These are phyloP conservation scores for Parascotia fuliginaria DNA, from an alignment of 2,888 invertebrate species.

Conservation along the genomic window DNA sequence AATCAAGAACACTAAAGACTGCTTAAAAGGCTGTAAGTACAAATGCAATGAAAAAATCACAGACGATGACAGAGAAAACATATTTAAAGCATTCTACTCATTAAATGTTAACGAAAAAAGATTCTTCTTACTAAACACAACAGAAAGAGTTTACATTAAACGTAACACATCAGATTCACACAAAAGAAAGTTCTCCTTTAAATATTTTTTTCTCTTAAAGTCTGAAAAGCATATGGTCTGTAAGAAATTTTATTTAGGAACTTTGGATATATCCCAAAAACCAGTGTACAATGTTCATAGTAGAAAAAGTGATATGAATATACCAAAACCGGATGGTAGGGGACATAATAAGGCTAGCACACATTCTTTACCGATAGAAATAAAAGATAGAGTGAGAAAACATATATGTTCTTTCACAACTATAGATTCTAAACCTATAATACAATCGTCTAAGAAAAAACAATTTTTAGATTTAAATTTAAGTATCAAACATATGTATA, in stretches of 20 bases:
- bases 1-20: slow-evolving; percentile 73
- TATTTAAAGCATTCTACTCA: slow-evolving; percentile 78
- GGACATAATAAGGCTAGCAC: slow-evolving; percentile 69
- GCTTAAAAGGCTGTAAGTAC: slow-evolving; percentile 70
- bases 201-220: slow-evolving; percentile 73
- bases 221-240: slow-evolving; percentile 70
- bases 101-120: slow-evolving; percentile 75
- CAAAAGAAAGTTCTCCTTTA: slow-evolving; percentile 71
- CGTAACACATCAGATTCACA: slow-evolving; percentile 50
- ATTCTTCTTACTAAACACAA: slow-evolving; percentile 75
- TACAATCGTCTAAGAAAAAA: slow-evolving; percentile 70
- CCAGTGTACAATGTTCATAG: slow-evolving; percentile 79
- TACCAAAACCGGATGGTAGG: slow-evolving; percentile 77
- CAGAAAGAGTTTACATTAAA: slow-evolving; percentile 69
- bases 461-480: slow-evolving; percentile 67
- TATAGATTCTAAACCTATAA: slow-evolving; percentile 64
- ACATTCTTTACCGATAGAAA: slow-evolving; percentile 65
- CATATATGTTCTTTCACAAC: slow-evolving; percentile 72
- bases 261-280: slow-evolving; percentile 77
- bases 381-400: slow-evolving; percentile 70
- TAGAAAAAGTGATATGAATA: slow-evolving; percentile 74
- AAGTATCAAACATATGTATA: slow-evolving; percentile 74
- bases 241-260: slow-evolving; percentile 79
- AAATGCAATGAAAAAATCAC: slow-evolving; percentile 74
- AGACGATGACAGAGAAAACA: slow-evolving; percentile 69